These are phyloP conservation scores for Eulemur rufifrons DNA, from an alignment of 2,113 vertebrate genomes.

Conservation along the genomic window DNA sequence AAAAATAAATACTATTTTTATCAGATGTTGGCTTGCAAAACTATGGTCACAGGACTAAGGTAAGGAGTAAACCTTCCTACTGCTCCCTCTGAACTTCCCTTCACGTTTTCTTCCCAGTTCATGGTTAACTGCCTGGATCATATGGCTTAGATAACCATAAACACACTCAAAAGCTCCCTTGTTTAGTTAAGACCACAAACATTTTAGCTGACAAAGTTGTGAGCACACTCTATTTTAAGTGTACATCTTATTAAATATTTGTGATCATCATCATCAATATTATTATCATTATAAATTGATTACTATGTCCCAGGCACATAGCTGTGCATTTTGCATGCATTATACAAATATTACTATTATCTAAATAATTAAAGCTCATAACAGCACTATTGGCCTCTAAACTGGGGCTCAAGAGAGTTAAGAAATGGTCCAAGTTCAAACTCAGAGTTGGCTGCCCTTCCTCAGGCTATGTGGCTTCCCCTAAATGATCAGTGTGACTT, in stretches of 20 bases:
- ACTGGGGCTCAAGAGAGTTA: background rate
- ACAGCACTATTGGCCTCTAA: background rate
- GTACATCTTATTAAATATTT: background rate
- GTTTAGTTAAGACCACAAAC: background rate
- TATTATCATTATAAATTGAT: background rate
- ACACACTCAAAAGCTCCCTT: background rate
- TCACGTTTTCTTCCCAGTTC: too few species aligned
- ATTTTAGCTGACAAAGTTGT: background rate
- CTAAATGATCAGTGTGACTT: accelerated
- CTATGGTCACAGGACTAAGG: background rate
- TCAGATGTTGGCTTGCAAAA: background rate
- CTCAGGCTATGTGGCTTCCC: accelerated
- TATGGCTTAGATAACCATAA: background rate
- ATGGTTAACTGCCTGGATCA: too few species aligned
- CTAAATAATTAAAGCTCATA: background rate
- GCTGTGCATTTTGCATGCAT: background rate
- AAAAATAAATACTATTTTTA: background rate
- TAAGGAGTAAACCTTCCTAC: accelerated
- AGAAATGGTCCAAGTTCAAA: background rate
- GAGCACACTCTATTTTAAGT: background rate
- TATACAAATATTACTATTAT: background rate
- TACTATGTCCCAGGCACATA: too few species aligned
- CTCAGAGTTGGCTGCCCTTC: background rate
- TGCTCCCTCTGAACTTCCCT: accelerated
- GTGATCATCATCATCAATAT: too few species aligned